Evolutionary conservation across 2,113 vertebrate species (phyloP).

Genomic region (Platichthys flesus): DNA sequence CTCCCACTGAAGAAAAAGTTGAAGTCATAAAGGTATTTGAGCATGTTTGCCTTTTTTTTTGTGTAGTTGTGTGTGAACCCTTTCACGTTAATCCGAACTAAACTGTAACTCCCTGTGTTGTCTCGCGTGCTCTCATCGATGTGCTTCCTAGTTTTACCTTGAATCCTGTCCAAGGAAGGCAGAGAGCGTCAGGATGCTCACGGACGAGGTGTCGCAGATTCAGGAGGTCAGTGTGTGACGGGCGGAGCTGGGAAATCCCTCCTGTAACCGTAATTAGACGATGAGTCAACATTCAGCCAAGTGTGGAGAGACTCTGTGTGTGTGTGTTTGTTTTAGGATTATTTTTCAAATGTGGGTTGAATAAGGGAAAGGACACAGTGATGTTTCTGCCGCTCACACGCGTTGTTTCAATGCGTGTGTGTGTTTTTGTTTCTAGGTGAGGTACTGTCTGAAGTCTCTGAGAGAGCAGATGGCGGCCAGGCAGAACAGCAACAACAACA

Average conservation of each 20-base stretch:
- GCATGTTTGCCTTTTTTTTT: not conserved
- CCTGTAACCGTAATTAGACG: not conserved
- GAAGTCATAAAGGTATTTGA: conserved; percentile 75
- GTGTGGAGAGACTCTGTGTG: not conserved
- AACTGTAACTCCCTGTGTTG: not conserved
- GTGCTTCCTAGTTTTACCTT: conserved; percentile 81
- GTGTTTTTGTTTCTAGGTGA: conserved; percentile 68
- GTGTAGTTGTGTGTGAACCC: not conserved
- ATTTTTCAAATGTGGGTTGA: not conserved
- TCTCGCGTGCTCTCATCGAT: not conserved
- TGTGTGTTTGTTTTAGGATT: not conserved
- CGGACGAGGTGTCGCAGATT: conserved; percentile 88
- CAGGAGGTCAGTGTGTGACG: conserved; percentile 83
- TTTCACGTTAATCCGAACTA: not conserved
- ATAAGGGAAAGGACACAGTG: not conserved
- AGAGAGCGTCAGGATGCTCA: conserved; percentile 83
- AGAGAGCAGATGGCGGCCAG: conserved; percentile 84
- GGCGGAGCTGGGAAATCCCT: not conserved
- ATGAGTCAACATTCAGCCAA: conserved; percentile 16
- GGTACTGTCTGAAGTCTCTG: conserved; percentile 83
- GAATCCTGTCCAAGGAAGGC: conserved; percentile 70
- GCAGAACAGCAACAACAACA: conserved; percentile 70
- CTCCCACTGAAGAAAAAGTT: conserved; percentile 49
- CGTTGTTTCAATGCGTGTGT: not conserved
- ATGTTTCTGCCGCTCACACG: not conserved